Conservation (phyloP, 2,113 vertebrate species). For the Octodon degus region DNA sequence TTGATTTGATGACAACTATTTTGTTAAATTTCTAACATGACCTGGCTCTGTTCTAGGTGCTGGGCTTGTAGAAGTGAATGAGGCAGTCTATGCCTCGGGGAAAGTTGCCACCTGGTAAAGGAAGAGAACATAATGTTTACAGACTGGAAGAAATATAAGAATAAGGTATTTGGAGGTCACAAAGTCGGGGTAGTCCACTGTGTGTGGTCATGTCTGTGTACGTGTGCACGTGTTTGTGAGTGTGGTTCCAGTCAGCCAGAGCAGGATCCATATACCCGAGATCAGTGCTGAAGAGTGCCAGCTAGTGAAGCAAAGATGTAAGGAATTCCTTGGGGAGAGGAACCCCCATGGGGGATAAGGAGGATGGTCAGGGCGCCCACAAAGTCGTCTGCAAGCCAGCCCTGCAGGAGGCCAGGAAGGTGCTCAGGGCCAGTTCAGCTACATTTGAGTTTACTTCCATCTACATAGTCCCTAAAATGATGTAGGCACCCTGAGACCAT, state of each 20-base stretch:
- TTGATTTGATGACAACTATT: not conserved
- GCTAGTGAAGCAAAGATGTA: too few relatives aligned
- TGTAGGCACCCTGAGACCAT: not conserved
- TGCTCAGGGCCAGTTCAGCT: not conserved
- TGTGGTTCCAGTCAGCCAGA: rapidly evolving
- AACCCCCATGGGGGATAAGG: rapidly evolving
- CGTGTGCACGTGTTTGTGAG: not conserved
- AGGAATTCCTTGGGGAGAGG: rapidly evolving
- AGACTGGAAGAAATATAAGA: not conserved
- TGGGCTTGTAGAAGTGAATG: not conserved
- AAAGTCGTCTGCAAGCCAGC: rapidly evolving
- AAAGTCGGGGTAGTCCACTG: not conserved
- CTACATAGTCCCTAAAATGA: not conserved
- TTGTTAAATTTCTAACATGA: not conserved
- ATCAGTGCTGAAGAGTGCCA: not conserved
- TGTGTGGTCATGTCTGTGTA: not conserved
- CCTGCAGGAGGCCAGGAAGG: too few relatives aligned
- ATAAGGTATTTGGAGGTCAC: rapidly evolving
- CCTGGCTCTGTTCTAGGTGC: too few relatives aligned
- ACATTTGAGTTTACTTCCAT: rapidly evolving
- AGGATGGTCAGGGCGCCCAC: rapidly evolving
- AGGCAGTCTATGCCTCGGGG: not conserved
- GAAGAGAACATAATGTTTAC: rapidly evolving
- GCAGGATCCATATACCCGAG: not conserved
- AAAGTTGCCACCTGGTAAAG: not conserved